Evolutionary conservation across 2,113 vertebrate genomes (phyloP).

Genomic region (Corythoichthys haematopterus): DNA sequence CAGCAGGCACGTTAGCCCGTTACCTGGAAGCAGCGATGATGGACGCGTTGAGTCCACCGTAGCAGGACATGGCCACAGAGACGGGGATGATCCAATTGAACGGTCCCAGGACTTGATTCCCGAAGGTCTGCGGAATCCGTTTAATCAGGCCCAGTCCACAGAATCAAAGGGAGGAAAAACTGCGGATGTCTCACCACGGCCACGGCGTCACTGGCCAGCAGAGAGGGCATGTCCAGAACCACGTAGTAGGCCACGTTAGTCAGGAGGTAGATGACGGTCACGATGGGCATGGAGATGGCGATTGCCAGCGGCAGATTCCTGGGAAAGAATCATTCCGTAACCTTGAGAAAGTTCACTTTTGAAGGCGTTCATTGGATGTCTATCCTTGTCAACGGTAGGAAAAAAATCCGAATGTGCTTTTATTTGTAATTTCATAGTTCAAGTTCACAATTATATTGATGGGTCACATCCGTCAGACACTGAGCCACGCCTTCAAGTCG

Average conservation of each 20-base stretch:
- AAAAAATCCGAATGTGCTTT: too few relatives aligned
- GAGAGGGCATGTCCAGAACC: conserved; percentile 75
- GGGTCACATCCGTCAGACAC: too few relatives aligned
- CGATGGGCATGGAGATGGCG: conserved; percentile 78
- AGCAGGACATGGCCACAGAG: conserved; percentile 81
- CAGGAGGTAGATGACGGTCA: conserved; percentile 79
- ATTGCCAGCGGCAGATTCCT: conserved; percentile 83
- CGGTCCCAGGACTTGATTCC: conserved; percentile 70
- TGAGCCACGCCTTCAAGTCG: too few relatives aligned
- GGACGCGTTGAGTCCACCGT: conserved; percentile 80
- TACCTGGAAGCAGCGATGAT: conserved; percentile 80
- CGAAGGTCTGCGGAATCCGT: conserved; percentile 70
- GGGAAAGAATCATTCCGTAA: conserved; percentile 1
- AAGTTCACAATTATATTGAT: too few relatives aligned
- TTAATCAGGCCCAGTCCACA: too few relatives aligned
- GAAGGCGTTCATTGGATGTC: too few relatives aligned
- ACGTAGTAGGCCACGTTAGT: conserved; percentile 82
- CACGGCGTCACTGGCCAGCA: conserved; percentile 80
- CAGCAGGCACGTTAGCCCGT: not conserved
- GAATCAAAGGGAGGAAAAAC: not conserved
- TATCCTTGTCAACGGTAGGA: too few relatives aligned
- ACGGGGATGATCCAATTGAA: conserved; percentile 78
- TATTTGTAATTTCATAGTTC: too few relatives aligned
- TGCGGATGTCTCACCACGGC: conserved; percentile 72
- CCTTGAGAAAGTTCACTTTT: too few relatives aligned